phyloP scores from a whole-genome alignment of 1,140 invertebrate species.

The Theocolax elegans region DNA sequence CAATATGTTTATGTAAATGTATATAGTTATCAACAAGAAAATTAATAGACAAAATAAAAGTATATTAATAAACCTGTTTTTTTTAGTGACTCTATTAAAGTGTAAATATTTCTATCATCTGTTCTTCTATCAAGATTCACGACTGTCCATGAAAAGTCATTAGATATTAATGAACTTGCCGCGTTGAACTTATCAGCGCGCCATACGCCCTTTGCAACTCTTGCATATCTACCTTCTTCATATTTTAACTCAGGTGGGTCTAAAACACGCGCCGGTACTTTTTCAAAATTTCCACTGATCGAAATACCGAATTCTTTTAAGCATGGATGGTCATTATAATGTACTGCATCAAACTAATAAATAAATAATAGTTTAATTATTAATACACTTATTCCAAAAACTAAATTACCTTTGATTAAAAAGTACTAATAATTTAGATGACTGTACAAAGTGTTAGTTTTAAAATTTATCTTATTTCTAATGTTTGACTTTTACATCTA shows the following conservation, averaged over 20 bases:
- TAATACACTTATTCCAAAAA: neutral
- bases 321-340: conserved; percentile 65
- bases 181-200: conserved; percentile 54
- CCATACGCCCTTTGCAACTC: conserved; percentile 66
- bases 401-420: neutral
- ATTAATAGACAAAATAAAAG: neutral
- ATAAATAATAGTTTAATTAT: neutral
- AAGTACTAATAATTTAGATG: neutral
- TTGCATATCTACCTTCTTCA: conserved; percentile 40
- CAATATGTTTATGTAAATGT: neutral
- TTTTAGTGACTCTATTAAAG: conserved; percentile 31
- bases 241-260: conserved; percentile 69
- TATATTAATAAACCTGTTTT: neutral
- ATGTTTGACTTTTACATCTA: no score
- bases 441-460: no score
- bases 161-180: conserved; percentile 38
- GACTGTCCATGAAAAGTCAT: conserved; percentile 61
- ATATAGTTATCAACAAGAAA: neutral
- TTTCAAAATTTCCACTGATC: conserved; percentile 68
- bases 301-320: conserved; percentile 72
- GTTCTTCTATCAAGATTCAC: conserved; percentile 52
- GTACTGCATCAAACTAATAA: conserved; percentile 42
- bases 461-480: no score
- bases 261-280: conserved; percentile 70
- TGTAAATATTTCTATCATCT: conserved; percentile 41